Conservation (phyloP, 2,113 vertebrate species). For the Tetrax tetrax region DNA sequence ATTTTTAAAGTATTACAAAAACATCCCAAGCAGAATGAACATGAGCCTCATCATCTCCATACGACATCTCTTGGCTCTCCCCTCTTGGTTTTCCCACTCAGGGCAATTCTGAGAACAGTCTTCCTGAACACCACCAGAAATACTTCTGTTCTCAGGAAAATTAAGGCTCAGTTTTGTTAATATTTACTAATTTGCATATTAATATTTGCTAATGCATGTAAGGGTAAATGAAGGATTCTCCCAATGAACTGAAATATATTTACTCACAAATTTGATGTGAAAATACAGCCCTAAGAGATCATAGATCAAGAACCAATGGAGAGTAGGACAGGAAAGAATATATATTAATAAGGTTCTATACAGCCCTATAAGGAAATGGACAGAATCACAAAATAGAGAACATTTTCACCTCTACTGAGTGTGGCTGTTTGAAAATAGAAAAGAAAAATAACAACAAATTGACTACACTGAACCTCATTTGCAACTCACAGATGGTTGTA, state of each 20-base stretch:
- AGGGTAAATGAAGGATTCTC: neutral
- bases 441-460: neutral
- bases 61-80: neutral
- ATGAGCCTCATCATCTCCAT: neutral
- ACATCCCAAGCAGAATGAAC: neutral
- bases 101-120: neutral
- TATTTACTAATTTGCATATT: neutral
- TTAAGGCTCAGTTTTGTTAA: neutral
- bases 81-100: neutral
- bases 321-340: neutral
- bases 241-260: neutral
- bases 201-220: neutral
- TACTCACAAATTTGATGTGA: neutral
- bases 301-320: neutral
- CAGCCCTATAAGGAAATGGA: neutral
- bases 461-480: neutral
- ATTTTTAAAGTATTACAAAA: neutral
- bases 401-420: neutral
- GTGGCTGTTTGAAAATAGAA: neutral
- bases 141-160: neutral
- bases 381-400: neutral
- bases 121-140: neutral
- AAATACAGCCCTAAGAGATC: neutral
- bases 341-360: neutral
- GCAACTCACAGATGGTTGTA: neutral